A percentile compares a stretch with the other conserved stretches of the same genome.
Conservation (phyloP, 2,888 invertebrate genomes). For the Meteorus cinctellus region DNA sequence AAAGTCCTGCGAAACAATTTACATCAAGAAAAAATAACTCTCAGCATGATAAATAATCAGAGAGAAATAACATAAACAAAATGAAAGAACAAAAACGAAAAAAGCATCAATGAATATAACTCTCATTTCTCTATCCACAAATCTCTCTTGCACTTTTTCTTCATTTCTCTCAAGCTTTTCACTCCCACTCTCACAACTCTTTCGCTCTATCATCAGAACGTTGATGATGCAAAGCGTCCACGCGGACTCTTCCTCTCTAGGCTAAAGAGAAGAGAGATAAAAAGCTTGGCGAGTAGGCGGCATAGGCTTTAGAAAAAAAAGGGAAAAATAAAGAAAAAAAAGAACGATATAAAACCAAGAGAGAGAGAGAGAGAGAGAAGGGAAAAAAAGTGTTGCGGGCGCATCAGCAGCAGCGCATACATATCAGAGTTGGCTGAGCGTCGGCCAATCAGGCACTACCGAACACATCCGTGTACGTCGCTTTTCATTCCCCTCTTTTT, state of each 20-base stretch:
- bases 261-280: not conserved
- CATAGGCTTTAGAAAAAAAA: slow-evolving; percentile 31
- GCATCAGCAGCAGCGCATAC: slow-evolving; percentile 7
- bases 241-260: slow-evolving; percentile 16
- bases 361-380: slow-evolving; percentile 11
- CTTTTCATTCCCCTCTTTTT: slow-evolving; percentile 37
- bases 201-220: too few species aligned
- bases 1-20: too few species aligned
- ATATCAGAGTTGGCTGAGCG: slow-evolving; percentile 7
- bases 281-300: slow-evolving; percentile 18
- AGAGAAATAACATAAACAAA: too few species aligned
- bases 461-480: slow-evolving; percentile 4
- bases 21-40: too few species aligned
- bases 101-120: too few species aligned
- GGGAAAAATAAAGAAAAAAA: slow-evolving; percentile 4
- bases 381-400: slow-evolving; percentile 14
- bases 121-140: too few species aligned
- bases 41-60: too few species aligned
- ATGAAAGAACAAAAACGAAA: too few species aligned
- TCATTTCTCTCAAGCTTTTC: too few species aligned
- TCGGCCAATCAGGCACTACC: slow-evolving; percentile 44
- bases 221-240: slow-evolving; percentile 10
- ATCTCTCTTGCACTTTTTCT: too few species aligned
- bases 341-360: not conserved
- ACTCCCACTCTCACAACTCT: too few species aligned